These are phyloP conservation scores for Cataglyphis rosenhaueri DNA, from an alignment of 2,888 invertebrate species.

Conservation along the genomic window DNA sequence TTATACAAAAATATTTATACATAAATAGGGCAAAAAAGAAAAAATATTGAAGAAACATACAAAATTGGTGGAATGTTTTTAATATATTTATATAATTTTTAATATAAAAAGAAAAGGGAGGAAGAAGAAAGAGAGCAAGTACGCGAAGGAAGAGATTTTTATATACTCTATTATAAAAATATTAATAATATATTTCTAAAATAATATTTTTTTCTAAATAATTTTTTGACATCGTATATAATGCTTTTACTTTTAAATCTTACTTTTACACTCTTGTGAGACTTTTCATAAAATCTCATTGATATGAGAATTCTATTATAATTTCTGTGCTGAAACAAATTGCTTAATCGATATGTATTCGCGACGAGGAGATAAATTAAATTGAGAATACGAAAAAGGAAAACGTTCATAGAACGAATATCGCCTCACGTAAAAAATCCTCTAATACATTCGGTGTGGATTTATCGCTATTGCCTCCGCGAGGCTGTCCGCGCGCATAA, in stretches of 20 bases:
- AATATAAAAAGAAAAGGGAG: no score
- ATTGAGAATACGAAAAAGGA: not conserved
- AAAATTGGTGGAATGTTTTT: no score
- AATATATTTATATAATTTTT: no score
- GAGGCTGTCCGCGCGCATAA: conserved; percentile 23
- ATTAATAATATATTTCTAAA: not conserved
- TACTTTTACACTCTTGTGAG: not conserved
- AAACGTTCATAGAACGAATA: not conserved
- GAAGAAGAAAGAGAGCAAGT: no score
- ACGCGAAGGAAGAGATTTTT: no score
- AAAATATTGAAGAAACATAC: not conserved
- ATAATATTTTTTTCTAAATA: not conserved
- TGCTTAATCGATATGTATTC: not conserved
- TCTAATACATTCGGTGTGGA: conserved; percentile 13
- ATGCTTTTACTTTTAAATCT: not conserved
- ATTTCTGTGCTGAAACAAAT: no score
- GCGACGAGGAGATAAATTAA: conserved; percentile 7
- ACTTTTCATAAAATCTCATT: not conserved
- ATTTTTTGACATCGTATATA: not conserved
- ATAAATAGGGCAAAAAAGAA: not conserved
- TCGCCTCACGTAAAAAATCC: not conserved
- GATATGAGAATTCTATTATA: not conserved
- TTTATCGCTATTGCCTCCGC: conserved; percentile 24
- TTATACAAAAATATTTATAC: not conserved
- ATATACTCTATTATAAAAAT: no score